These are phyloP conservation scores for Pharmacophagus antenor DNA, from an alignment of 2,888 invertebrate species.

Conservation along the genomic window DNA sequence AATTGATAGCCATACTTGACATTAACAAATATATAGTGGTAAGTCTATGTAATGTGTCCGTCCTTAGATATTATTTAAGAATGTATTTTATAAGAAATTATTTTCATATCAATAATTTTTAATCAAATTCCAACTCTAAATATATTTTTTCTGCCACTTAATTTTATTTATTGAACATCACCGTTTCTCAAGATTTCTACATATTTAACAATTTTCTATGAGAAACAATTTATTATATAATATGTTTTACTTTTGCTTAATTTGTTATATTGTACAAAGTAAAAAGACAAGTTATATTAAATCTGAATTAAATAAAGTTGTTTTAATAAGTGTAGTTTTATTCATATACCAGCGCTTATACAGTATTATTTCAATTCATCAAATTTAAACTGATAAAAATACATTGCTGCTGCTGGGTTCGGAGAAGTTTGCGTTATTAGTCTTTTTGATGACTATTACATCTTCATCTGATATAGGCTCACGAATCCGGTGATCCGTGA, in stretches of 20 bases:
- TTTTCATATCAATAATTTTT: conserved; percentile 7
- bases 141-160: conserved; percentile 21
- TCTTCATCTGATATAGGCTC: too few relatives aligned
- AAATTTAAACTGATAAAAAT: too few relatives aligned
- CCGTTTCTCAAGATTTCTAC: too few relatives aligned
- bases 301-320: conserved; percentile 36
- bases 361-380: neutral
- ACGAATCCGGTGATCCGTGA: too few relatives aligned
- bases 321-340: conserved; percentile 35
- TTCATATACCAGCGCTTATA: conserved; percentile 10
- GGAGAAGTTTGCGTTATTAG: too few relatives aligned
- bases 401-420: too few relatives aligned
- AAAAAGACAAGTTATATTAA: conserved; percentile 28
- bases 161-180: conserved; percentile 31
- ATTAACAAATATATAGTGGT: conserved; percentile 12
- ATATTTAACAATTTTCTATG: neutral
- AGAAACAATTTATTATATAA: neutral
- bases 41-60: conserved; percentile 30
- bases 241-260: conserved; percentile 37
- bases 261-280: conserved; percentile 44
- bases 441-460: too few relatives aligned
- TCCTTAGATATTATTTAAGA: conserved; percentile 29
- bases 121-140: neutral
- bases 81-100: conserved; percentile 15
- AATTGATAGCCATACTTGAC: neutral